These are phyloP conservation scores for Trinorchestia longiramus DNA, from an alignment of 1,140 invertebrate genomes.

Conservation along the genomic window DNA sequence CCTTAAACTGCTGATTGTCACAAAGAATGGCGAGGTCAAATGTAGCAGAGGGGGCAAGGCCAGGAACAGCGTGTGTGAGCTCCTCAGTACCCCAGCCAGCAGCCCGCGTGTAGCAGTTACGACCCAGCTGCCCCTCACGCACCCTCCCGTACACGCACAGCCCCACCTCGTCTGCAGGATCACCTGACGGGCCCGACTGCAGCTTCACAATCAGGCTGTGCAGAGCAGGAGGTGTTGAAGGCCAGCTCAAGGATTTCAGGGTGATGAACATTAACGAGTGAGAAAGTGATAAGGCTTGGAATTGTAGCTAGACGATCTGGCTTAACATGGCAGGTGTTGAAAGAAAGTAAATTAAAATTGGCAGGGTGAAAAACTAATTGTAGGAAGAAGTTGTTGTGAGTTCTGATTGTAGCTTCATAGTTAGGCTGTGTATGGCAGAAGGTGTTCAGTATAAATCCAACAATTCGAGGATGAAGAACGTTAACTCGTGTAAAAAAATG, in stretches of 20 bases:
- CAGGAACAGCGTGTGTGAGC: constrained; percentile 49
- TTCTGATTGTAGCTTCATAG: no score
- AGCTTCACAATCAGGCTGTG: constrained; percentile 63
- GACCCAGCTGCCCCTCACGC: constrained; percentile 60
- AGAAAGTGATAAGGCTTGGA: no score
- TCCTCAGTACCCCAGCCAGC: constrained; percentile 63
- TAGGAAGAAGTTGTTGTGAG: no score
- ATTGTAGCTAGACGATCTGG: no score
- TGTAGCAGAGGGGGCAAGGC: constrained; percentile 56
- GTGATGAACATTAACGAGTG: no score
- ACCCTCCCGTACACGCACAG: constrained; percentile 64
- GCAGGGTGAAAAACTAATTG: no score
- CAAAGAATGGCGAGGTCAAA: constrained; percentile 63
- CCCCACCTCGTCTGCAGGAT: constrained; percentile 64
- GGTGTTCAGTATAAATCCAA: no score
- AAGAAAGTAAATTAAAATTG: no score
- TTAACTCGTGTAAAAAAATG: no score
- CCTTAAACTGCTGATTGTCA: constrained; percentile 63
- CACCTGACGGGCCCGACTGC: constrained; percentile 63
- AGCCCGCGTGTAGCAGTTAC: constrained; percentile 63
- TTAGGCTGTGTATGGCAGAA: no score
- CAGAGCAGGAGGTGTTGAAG: not conserved
- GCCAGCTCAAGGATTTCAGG: not conserved
- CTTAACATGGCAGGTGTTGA: no score
- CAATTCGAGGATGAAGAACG: no score